Percentiles rank a stretch among this genome's conserved stretches.
phyloP scores from a whole-genome alignment of 1,140 invertebrate genomes.

The Temnothorax nylanderi region DNA sequence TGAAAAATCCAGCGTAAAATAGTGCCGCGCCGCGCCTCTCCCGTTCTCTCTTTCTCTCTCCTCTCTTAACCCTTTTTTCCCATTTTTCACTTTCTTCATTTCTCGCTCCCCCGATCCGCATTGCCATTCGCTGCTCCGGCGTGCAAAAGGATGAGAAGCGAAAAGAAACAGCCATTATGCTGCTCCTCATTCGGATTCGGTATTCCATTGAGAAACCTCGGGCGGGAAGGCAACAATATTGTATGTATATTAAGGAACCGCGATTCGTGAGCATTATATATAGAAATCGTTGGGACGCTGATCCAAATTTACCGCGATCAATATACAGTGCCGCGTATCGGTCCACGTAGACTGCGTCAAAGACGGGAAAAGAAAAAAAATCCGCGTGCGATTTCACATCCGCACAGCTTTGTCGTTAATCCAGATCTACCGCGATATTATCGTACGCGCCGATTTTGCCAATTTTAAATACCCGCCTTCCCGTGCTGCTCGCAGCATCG shows the following conservation, averaged over 20 bases:
- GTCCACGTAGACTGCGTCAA: background rate
- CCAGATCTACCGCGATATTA: constrained; percentile 35
- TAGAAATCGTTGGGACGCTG: constrained; percentile 31
- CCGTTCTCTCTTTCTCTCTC: no score
- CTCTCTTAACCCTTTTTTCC: constrained; percentile 3
- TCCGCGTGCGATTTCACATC: background rate
- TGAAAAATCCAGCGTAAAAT: constrained; percentile 65
- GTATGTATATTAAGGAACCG: constrained; percentile 37
- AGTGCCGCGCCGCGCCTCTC: background rate
- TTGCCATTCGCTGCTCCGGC: background rate
- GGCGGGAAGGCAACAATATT: constrained; percentile 50
- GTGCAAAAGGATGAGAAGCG: constrained; percentile 11
- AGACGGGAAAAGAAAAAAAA: background rate
- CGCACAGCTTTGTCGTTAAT: constrained; percentile 18
- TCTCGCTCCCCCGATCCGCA: constrained; percentile 35
- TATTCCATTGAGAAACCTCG: constrained; percentile 80
- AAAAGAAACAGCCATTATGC: constrained; percentile 65
- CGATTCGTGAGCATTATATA: constrained; percentile 41
- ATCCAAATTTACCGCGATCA: constrained; percentile 70
- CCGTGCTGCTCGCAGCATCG: background rate
- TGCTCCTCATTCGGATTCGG: constrained; percentile 71
- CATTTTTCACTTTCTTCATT: constrained; percentile 48
- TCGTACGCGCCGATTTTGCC: background rate
- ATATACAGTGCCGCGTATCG: constrained; percentile 30
- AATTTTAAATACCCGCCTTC: constrained; percentile 30